phyloP scores from a whole-genome alignment of 2,113 vertebrate species.

The Macquaria ambigua region DNA sequence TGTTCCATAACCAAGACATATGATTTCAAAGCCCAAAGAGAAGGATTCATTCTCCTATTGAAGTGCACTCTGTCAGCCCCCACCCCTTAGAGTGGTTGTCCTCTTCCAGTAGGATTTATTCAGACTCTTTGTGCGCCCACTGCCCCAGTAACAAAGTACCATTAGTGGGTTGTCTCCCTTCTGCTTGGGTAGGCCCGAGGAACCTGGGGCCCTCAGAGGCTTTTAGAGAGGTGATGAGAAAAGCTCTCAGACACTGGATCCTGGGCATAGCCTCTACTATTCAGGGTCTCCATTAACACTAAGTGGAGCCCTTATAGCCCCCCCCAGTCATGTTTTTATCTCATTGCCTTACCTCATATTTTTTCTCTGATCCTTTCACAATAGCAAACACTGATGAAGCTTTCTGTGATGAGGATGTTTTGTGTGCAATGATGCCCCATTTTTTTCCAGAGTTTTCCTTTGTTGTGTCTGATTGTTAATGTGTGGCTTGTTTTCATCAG shows the following conservation, averaged over 20 bases:
- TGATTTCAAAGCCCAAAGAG: constrained; percentile 79
- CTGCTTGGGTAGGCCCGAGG: constrained; percentile 68
- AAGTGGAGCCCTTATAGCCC: constrained; percentile 29
- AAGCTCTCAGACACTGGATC: constrained; percentile 64
- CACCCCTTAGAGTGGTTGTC: constrained; percentile 18
- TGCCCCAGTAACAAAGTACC: constrained; percentile 59
- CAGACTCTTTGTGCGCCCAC: constrained; percentile 58
- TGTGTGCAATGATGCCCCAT: neutral
- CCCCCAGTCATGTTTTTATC: constrained; percentile 7
- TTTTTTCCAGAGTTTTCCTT: neutral
- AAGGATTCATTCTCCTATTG: constrained; percentile 55
- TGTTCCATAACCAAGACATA: constrained; percentile 6
- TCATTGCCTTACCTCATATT: constrained; percentile 14
- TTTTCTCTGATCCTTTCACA: constrained; percentile 1
- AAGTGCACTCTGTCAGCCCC: constrained; percentile 17
- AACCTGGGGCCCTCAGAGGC: constrained; percentile 59
- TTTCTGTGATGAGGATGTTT: neutral
- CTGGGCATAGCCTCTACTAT: constrained; percentile 4
- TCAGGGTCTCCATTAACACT: constrained; percentile 53
- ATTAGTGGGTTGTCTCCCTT: constrained; percentile 67
- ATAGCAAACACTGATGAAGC: neutral
- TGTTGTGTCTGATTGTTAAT: neutral
- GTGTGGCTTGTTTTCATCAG: constrained; percentile 79
- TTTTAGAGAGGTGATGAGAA: constrained; percentile 72
- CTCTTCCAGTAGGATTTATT: constrained; percentile 45